phyloP scores from a whole-genome alignment of 2,888 invertebrate species.

The Endotricha flammealis region DNA sequence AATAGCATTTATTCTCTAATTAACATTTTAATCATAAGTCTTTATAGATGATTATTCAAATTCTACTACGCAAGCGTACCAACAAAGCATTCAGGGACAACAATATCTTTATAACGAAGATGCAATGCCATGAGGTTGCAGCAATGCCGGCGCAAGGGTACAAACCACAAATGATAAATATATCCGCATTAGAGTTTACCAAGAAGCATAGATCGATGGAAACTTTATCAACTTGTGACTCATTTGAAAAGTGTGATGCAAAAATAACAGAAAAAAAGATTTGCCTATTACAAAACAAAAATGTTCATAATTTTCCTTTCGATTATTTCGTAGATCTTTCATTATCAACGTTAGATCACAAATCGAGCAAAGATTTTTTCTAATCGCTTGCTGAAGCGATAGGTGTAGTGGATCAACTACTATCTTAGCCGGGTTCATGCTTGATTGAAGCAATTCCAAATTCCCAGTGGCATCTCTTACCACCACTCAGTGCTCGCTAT shows the following conservation, averaged over 20 bases:
- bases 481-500: constrained; percentile 62
- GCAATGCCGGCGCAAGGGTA: constrained; percentile 64
- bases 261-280: constrained; percentile 40
- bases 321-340: constrained; percentile 3
- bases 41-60: constrained; percentile 24
- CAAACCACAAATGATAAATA: constrained; percentile 67
- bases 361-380: constrained; percentile 3
- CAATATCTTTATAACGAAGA: constrained; percentile 35
- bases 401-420: constrained; percentile 39
- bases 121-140: constrained; percentile 60
- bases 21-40: constrained; percentile 5
- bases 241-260: constrained; percentile 44
- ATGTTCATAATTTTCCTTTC: background rate
- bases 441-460: constrained; percentile 49
- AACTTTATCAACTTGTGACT: constrained; percentile 34
- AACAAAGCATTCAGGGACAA: constrained; percentile 52
- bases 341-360: constrained; percentile 1
- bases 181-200: constrained; percentile 77
- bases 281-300: constrained; percentile 15
- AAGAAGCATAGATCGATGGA: constrained; percentile 72
- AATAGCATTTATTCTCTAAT: background rate
- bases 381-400: constrained; percentile 41
- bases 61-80: constrained; percentile 63
- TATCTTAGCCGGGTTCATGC: constrained; percentile 62
- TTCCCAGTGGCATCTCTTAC: constrained; percentile 28